Percentiles rank a stretch among this genome's conserved stretches.
Conservation (phyloP, 2,113 vertebrate genomes). For the Albula glossodonta region DNA sequence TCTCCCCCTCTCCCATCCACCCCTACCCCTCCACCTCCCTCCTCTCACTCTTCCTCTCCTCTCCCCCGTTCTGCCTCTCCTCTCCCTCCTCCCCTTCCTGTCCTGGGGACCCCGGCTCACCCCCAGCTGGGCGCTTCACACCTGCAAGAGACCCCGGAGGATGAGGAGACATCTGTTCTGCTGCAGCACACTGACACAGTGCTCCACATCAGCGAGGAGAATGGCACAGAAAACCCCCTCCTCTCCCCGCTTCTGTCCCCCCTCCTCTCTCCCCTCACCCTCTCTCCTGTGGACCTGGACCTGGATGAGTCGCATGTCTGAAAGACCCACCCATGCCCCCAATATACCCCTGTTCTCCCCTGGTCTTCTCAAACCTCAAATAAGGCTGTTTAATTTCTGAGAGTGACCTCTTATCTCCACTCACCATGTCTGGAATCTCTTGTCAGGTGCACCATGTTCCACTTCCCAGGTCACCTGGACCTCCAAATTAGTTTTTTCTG, state of each 20-base stretch:
- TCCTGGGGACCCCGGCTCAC: conserved; percentile 60
- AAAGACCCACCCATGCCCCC: conserved; percentile 25
- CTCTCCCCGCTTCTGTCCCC: conserved; percentile 68
- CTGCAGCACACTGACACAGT: conserved; percentile 77
- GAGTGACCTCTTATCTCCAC: neutral
- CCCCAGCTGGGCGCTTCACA: conserved; percentile 51
- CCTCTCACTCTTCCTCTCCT: conserved; percentile 63
- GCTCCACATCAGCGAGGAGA: conserved; percentile 83
- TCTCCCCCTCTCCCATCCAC: conserved; percentile 60
- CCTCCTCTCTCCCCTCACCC: conserved; percentile 55
- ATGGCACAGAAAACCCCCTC: conserved; percentile 88
- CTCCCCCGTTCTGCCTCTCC: conserved; percentile 63
- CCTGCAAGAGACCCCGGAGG: conserved; percentile 79
- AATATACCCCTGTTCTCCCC: conserved; percentile 25
- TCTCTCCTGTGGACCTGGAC: conserved; percentile 78
- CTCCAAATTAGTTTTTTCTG: neutral
- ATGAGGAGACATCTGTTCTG: conserved; percentile 86
- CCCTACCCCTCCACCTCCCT: conserved; percentile 47
- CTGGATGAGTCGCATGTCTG: conserved; percentile 92
- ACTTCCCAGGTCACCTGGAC: neutral
- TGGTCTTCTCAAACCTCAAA: neutral
- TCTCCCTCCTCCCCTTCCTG: conserved; percentile 56
- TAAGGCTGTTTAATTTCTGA: neutral
- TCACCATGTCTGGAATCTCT: neutral
- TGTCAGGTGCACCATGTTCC: neutral